Base-by-base conservation (phyloP, 2,113 vertebrate species). In the Pongo abelii region DNA sequence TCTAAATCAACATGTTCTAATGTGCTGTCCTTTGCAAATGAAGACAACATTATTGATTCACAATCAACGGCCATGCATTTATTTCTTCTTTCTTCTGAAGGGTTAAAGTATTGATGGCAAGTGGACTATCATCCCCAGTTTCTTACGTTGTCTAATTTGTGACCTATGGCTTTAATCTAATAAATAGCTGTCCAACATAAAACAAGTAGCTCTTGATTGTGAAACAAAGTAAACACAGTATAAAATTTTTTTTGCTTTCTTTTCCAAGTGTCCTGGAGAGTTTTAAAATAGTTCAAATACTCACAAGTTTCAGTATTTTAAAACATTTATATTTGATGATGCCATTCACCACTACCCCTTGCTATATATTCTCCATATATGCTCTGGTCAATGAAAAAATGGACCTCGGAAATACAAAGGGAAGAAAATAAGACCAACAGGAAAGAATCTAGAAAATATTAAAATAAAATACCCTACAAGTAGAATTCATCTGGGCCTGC, bases 1-100 rank as follows among this genome's bases (percentile, higher is more conserved):
- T 92, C 84, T 95, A 97, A 97, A 97, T 97, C 96, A 98, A 78
- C 92, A 79, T 69, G 77, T 90, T 93, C 61, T 91, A 93, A 96
- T 84, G 75, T 84, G 91, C 87, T 92, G 84, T 97, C 77, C 81
- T 96, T 98, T 89, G 75, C 91, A 95, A 81, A 96, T 91, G 92
- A 98, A 97, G 77, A 96, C 88, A 95, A 90, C 40, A 57, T 23
- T 94, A 97, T 88, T 96, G 94, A 97, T 95, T 97, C 27, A 79
- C 80, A 96, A 94, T 87, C 80, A 94, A 83, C 7, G 20, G 55
- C 11, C 78, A 48, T 52, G 35, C 16, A 85, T 92, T 90, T 74
- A 75, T 91, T 94, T 93, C 40, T 85, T 80, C 30, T 90, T 93
- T 74, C 69, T 95, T 96, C 92, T 35, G 16, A n/a, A 61, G n/a